Evolutionary conservation across 1,140 invertebrate species (phyloP).

Genomic region (Watersipora subatra): DNA sequence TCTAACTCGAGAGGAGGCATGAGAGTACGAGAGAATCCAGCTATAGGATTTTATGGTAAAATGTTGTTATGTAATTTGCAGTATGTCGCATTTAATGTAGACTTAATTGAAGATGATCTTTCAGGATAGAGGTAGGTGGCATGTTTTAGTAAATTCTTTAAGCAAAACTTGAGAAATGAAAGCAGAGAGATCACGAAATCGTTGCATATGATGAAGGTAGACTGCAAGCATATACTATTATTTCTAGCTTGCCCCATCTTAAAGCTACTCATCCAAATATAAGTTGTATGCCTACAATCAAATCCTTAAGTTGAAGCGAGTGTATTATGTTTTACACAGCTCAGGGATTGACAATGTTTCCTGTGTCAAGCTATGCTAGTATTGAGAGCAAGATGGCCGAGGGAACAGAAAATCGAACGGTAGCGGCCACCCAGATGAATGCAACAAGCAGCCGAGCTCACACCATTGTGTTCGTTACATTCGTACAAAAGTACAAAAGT

Average conservation of each 20-base stretch:
- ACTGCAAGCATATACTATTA: too few relatives aligned
- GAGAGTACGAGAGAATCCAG: slow-evolving; percentile 50
- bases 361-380: slow-evolving; percentile 46
- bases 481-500: slow-evolving; percentile 47
- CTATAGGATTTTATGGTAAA: slow-evolving; percentile 51
- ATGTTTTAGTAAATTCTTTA: too few relatives aligned
- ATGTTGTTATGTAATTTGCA: neutral
- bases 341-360: slow-evolving; percentile 43
- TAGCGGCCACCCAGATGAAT: slow-evolving; percentile 54
- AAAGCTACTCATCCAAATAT: too few relatives aligned
- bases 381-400: slow-evolving; percentile 48
- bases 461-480: slow-evolving; percentile 50
- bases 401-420: slow-evolving; percentile 48
- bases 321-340: too few relatives aligned
- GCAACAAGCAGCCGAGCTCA: slow-evolving; percentile 51
- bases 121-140: too few relatives aligned
- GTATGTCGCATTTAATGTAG: neutral
- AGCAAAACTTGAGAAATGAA: too few relatives aligned
- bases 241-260: too few relatives aligned
- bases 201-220: too few relatives aligned
- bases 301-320: too few relatives aligned
- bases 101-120: too few relatives aligned
- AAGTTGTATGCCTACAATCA: too few relatives aligned
- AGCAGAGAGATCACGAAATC: too few relatives aligned
- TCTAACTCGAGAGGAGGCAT: slow-evolving; percentile 41